Base-by-base conservation (phyloP, 1,140 invertebrate genomes). In the Anastatus disparis region DNA sequence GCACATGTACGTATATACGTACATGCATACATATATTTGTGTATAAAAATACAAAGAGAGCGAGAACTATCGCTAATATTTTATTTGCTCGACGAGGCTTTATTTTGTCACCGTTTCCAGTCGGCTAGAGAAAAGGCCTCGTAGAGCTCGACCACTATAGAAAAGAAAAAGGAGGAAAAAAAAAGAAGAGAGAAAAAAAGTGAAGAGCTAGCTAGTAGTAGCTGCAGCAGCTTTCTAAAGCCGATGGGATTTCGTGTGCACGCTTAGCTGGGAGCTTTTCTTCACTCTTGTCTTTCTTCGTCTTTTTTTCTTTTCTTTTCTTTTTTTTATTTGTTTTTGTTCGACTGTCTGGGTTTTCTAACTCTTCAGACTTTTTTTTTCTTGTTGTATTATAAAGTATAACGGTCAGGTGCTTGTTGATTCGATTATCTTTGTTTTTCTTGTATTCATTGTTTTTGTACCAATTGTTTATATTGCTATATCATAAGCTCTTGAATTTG, bases 21-120 rank as follows among this genome's bases (percentile, higher is more conserved):
- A 20, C 27, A 20, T 3, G 24, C 66, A 9, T 48, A 6, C 40
- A n/a, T n/a, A n/a, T n/a, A n/a, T n/a, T n/a, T n/a, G n/a, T n/a
- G n/a, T n/a, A n/a, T n/a, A n/a, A n/a, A n/a, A n/a, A n/a, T n/a
- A n/a, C n/a, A n/a, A n/a, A n/a, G n/a, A n/a, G n/a, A n/a, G n/a
- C 42, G 68, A 71, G 72, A 66, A 63, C 69, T 73, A 66, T 75
- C 66, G 66, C 72, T 77, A 78, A 79, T 80, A 79, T 77, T 80
- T 79, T 77, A 79, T 77, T 74, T 75, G 67, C 65, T 70, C 38
- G 71, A 52, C 66, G 40, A n/a, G 22, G 27, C 71, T 63, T 62
- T 69, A 69, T 62, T 62, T 69, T 62, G 67, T 70, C 61, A 62
- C 56, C 53, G 55, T 59, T 66, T 53, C 22, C 20, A 17, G 40